Conservation (phyloP, 2,888 invertebrate genomes). For the Poecilobothrus nobilitatus region DNA sequence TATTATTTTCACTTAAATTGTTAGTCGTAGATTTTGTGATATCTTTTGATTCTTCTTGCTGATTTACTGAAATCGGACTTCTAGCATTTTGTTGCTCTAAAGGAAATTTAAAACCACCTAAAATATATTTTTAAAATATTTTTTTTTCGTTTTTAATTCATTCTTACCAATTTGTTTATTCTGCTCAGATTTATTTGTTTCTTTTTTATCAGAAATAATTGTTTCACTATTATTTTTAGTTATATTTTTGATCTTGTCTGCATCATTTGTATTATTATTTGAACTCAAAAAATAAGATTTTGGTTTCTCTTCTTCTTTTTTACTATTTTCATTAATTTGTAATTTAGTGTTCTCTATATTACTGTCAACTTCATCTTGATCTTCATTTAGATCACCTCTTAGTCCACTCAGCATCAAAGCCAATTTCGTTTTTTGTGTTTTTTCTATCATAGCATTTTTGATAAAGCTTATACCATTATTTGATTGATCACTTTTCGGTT, state of each 20-base stretch:
- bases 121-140: not conserved
- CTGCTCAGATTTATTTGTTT: not conserved
- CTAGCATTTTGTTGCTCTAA: not conserved
- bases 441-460: constrained; percentile 32
- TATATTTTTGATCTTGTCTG: not conserved
- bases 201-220: not conserved
- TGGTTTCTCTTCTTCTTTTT: not conserved
- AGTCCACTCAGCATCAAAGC: constrained; percentile 40
- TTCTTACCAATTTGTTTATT: too few relatives aligned
- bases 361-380: constrained; percentile 26
- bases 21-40: not conserved
- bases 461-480: constrained; percentile 15
- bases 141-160: too few relatives aligned
- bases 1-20: not conserved
- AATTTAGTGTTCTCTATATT: constrained; percentile 2
- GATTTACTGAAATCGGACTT: not conserved
- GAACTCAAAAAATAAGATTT: too few relatives aligned
- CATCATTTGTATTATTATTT: too few relatives aligned
- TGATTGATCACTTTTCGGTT: constrained; percentile 33
- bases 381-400: constrained; percentile 37
- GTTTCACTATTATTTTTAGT: not conserved
- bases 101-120: not conserved
- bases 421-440: constrained; percentile 38
- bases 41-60: not conserved
- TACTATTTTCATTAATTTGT: not conserved